A percentile compares a stretch with the other conserved stretches of the same genome.
phyloP scores from a whole-genome alignment of 2,797 vertebrate species.

The Limosa lapponica region DNA sequence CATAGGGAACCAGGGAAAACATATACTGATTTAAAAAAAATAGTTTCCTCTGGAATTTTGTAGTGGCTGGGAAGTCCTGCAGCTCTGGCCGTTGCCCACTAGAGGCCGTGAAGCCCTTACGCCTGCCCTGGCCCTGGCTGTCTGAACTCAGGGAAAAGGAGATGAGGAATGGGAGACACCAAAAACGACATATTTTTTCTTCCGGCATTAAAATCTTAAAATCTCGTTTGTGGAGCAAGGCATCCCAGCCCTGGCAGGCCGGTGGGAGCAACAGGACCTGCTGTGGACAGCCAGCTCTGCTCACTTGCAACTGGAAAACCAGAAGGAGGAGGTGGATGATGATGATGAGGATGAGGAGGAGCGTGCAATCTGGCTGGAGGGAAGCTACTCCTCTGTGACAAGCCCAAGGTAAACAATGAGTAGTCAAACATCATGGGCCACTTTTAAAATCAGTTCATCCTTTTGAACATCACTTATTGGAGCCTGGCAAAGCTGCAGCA shows the following conservation, averaged over 20 bases:
- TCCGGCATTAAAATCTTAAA: not conserved
- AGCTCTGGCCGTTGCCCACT: conserved; percentile 64
- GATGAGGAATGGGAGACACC: not conserved
- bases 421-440: not conserved
- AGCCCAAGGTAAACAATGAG: not conserved
- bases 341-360: not conserved
- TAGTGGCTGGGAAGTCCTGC: not conserved
- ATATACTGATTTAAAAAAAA: rapidly evolving
- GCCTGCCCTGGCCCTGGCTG: not conserved
- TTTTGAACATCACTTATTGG: not conserved
- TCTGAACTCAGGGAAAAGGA: not conserved
- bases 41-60: not conserved
- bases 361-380: not conserved
- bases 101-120: conserved; percentile 78
- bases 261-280: not conserved
- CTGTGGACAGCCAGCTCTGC: not conserved
- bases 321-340: not conserved
- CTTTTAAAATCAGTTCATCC: not conserved
- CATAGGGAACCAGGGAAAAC: not conserved
- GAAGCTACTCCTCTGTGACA: not conserved
- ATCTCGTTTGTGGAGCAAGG: not conserved
- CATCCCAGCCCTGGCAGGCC: not conserved
- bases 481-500: not conserved
- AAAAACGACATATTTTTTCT: not conserved
- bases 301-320: not conserved